A percentile compares a stretch with the other conserved stretches of the same genome.
Conservation (phyloP, 2,113 vertebrate species). For the Toxotes chatareus region DNA sequence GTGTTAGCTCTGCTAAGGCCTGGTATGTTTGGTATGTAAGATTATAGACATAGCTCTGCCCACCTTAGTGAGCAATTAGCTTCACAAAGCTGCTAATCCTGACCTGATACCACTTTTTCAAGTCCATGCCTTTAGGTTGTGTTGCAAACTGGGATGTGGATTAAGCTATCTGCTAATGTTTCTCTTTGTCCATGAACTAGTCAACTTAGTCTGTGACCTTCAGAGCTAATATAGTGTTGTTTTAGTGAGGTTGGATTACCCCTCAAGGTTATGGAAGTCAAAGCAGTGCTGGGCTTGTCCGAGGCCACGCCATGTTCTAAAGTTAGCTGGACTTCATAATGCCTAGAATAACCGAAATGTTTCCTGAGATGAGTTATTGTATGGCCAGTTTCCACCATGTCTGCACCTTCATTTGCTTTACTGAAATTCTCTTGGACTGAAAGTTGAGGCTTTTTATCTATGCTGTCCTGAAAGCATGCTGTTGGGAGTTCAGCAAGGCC, state of each 20-base stretch:
- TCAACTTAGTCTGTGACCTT: background rate
- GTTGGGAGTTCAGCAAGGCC: slow-evolving; percentile 27
- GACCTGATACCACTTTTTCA: slow-evolving; percentile 13
- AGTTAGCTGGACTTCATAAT: slow-evolving; percentile 43
- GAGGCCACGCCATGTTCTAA: slow-evolving; percentile 30
- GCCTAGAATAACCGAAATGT: slow-evolving; percentile 25
- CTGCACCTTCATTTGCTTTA: background rate
- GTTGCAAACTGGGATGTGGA: background rate
- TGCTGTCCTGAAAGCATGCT: slow-evolving; percentile 6
- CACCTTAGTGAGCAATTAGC: slow-evolving; percentile 46
- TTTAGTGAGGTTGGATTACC: background rate
- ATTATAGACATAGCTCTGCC: slow-evolving; percentile 50
- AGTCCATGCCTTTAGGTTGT: background rate
- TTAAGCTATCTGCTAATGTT: background rate
- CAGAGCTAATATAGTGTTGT: background rate
- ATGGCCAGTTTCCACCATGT: background rate
- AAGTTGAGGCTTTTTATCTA: slow-evolving; percentile 16
- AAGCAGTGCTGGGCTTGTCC: background rate
- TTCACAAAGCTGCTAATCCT: slow-evolving; percentile 27
- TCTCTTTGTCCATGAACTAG: background rate
- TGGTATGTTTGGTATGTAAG: slow-evolving; percentile 76
- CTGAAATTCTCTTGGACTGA: background rate
- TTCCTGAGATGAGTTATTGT: background rate
- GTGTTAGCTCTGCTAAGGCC: slow-evolving; percentile 47
- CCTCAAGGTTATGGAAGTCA: slow-evolving; percentile 11